phyloP scores from a whole-genome alignment of 2,797 vertebrate genomes.

The Xenops minutus region DNA sequence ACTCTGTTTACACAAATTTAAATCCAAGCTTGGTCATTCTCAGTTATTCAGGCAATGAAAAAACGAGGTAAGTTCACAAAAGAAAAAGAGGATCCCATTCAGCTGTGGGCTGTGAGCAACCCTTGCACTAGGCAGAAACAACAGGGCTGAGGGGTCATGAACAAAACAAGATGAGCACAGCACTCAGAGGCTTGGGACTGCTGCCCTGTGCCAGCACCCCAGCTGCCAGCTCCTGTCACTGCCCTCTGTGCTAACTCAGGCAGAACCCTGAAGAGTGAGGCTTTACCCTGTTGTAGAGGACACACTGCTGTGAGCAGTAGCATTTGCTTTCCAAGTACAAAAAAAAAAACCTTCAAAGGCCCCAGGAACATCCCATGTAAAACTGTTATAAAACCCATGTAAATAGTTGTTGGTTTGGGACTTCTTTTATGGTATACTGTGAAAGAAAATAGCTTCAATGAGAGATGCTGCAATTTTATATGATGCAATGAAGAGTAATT shows the following conservation, averaged over 20 bases:
- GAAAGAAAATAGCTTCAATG: not conserved
- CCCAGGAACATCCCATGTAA: not conserved
- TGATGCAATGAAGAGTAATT: not conserved
- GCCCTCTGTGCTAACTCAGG: rapidly evolving
- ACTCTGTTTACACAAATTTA: not conserved
- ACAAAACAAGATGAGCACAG: not conserved
- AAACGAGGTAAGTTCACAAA: not conserved
- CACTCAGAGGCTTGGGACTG: not conserved
- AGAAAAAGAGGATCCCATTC: not conserved
- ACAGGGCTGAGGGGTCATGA: not conserved
- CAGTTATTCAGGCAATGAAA: not conserved
- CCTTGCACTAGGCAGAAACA: not conserved
- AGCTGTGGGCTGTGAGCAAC: not conserved
- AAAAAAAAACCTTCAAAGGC: not conserved
- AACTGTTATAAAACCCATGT: no score
- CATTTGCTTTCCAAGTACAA: not conserved
- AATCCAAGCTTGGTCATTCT: not conserved
- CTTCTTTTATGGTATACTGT: not conserved
- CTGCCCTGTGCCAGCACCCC: rapidly evolving
- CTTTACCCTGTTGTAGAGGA: not conserved
- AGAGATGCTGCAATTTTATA: not conserved
- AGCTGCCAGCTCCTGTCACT: not conserved
- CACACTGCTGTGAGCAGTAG: rapidly evolving
- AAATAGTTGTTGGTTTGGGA: not conserved
- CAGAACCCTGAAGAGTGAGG: not conserved